These are phyloP conservation scores for Drosophila algonquin DNA, from an alignment of 2,888 invertebrate genomes.

Conservation along the genomic window DNA sequence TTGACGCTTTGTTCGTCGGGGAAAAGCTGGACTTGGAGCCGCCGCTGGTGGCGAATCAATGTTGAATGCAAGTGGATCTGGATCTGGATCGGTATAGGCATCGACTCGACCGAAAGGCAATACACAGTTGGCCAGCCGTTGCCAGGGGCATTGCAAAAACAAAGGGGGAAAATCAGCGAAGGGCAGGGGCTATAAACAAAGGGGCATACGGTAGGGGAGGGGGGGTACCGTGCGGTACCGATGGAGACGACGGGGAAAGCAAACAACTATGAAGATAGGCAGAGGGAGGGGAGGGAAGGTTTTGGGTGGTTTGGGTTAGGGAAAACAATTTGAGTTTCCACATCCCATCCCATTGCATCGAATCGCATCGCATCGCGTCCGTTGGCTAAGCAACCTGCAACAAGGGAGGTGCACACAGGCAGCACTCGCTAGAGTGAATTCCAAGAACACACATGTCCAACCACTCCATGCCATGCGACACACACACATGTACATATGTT, in stretches of 20 bases:
- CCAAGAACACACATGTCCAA: neutral
- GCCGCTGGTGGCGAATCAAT: slow-evolving; percentile 50
- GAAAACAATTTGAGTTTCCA: slow-evolving; percentile 63
- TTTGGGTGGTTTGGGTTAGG: slow-evolving; percentile 35
- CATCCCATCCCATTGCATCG: slow-evolving; percentile 14
- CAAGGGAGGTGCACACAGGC: neutral
- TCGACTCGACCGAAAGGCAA: slow-evolving; percentile 4
- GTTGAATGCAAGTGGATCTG: slow-evolving; percentile 31
- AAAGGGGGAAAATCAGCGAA: neutral
- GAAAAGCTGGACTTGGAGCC: slow-evolving; percentile 2
- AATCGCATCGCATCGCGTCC: neutral
- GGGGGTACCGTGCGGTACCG: too few relatives aligned
- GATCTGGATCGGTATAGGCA: neutral
- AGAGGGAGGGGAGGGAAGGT: neutral
- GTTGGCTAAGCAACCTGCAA: slow-evolving; percentile 40
- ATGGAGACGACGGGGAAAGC: neutral
- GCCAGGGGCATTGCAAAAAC: slow-evolving; percentile 23
- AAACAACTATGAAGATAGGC: neutral
- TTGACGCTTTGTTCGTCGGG: neutral
- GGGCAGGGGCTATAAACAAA: neutral
- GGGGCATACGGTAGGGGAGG: neutral
- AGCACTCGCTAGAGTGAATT: slow-evolving; percentile 3
- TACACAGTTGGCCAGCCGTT: slow-evolving; percentile 12
- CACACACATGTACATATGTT: too few relatives aligned
- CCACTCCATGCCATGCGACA: too few relatives aligned